Evolutionary conservation across 2,888 invertebrate species (phyloP).

Genomic region (Lymantria dispar): DNA sequence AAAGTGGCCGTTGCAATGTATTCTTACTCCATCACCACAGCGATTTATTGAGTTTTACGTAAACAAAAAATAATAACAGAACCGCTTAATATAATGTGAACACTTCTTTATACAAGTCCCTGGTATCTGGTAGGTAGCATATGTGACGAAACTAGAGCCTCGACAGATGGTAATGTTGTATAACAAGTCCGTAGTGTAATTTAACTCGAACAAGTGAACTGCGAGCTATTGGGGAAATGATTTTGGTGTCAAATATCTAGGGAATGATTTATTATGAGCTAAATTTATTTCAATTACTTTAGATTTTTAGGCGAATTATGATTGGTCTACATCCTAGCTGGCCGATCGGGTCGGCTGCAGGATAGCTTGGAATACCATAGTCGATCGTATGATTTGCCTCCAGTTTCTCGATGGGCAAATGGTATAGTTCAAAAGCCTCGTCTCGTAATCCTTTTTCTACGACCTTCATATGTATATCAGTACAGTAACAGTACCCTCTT

Average conservation of each 20-base stretch:
- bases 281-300: not conserved
- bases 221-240: conserved; percentile 31
- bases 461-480: not conserved
- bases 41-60: too few species aligned
- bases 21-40: too few species aligned
- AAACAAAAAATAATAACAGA: not conserved
- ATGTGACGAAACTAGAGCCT: conserved; percentile 49
- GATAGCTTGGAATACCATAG: too few species aligned
- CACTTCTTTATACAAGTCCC: conserved; percentile 5
- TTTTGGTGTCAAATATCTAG: conserved; percentile 1
- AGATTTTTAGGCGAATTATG: too few species aligned
- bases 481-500: too few species aligned
- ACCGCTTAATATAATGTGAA: not conserved
- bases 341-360: too few species aligned
- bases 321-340: too few species aligned
- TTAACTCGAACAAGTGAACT: conserved; percentile 26
- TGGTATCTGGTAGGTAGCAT: conserved; percentile 28
- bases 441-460: too few species aligned
- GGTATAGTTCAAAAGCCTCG: too few species aligned
- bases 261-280: not conserved
- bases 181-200: conserved; percentile 29
- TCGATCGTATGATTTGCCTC: too few species aligned
- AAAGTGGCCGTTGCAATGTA: too few species aligned
- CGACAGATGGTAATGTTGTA: conserved; percentile 43
- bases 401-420: not conserved